Conservation (phyloP, 2,113 vertebrate genomes). For the Ursus arctos region DNA sequence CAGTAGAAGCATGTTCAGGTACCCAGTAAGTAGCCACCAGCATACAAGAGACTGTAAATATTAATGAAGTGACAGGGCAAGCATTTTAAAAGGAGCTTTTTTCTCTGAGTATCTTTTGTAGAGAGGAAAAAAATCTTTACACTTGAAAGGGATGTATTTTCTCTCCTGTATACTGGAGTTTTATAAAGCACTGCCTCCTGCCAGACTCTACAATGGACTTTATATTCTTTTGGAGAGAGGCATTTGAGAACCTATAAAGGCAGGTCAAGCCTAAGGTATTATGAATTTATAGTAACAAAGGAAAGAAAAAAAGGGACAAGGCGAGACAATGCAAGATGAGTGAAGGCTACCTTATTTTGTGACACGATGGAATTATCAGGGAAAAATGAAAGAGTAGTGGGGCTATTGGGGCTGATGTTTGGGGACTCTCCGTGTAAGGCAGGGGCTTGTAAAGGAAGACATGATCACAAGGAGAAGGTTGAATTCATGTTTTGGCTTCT, state of each 20-base stretch:
- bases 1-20: background rate
- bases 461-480: background rate
- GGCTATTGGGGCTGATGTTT: background rate
- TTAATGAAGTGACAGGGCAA: conserved; percentile 61
- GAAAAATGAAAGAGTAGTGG: background rate
- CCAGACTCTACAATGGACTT: background rate
- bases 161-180: conserved; percentile 23
- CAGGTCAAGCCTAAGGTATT: background rate
- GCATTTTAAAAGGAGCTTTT: conserved; percentile 63
- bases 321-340: background rate
- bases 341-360: background rate
- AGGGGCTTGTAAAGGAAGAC: background rate
- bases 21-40: background rate
- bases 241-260: conserved; percentile 34
- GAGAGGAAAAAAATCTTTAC: conserved; percentile 17
- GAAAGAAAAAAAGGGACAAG: background rate
- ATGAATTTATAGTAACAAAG: conserved; percentile 46
- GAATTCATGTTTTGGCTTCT: background rate
- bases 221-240: conserved; percentile 19
- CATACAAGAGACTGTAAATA: conserved; percentile 60
- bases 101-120: conserved; percentile 62
- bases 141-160: conserved; percentile 66
- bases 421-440: background rate
- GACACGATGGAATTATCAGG: background rate
- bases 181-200: conserved; percentile 23